Base-by-base conservation (phyloP, 1,140 invertebrate species). In the Tetramorium simillimum region DNA sequence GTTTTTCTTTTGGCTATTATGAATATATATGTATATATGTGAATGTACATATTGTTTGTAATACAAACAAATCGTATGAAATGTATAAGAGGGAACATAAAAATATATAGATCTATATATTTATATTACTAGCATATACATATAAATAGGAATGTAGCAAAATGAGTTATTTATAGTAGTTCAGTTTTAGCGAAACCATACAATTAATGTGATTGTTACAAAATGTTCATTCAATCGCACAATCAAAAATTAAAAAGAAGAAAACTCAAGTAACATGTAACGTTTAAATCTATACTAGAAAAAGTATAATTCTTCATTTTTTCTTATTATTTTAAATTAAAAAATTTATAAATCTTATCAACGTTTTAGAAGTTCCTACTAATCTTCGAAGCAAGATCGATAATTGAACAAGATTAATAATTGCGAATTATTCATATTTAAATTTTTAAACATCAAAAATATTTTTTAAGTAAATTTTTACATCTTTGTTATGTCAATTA, bases 371-470 rank as follows among this genome's bases (percentile, higher is more conserved):
- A 76, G 58, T 4, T 40, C 6, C 7, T 60, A 76, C 2, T 14
- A 58, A 43, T 43, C 3, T 14, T 60, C 40, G 28, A 0, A 60
- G 14, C 16, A 75, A 56, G n/a, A 75, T 7, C 6, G 5, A 56
- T 37, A 70, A 28, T 14, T 51, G 16, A 16, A 3, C 33, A 9
- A 75, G n/a, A 58, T 56, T 40, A 56, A 75, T 6, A 75, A 40
- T 75, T 40, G n/a, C 24, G 51, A 56, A 73, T 51, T 53, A 33
- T 53, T 73, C 28, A 75, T 12, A 75, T 40, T 75, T 6, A 56
- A 14, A 37, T 21, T 2, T 33, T 56, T 18, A 7, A 76, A 37
- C 14, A 69, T 49, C 18, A 46, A 46, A 12, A 69, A 43, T 43
- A 43, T 0, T 40, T 40, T 16, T 40, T 2, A 53, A 40, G 1